phyloP scores from a whole-genome alignment of 2,797 vertebrate species.

The Enteromius trimaculatus region DNA sequence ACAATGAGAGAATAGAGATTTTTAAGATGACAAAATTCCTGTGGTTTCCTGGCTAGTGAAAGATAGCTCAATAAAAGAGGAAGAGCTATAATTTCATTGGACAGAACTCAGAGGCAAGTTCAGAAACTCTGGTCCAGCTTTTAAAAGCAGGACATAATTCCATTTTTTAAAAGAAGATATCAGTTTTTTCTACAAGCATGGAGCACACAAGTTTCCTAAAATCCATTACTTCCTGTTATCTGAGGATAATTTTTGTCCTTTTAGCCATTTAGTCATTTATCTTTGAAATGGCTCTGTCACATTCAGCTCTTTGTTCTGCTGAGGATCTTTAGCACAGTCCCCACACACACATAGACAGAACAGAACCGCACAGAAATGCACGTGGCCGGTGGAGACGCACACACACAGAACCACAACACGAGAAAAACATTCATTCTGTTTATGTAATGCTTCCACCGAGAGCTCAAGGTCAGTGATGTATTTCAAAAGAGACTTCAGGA shows the following conservation, averaged over 20 bases:
- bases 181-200: background rate
- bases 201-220: slow-evolving; percentile 7
- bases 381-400: background rate
- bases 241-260: slow-evolving; percentile 55
- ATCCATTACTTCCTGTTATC: slow-evolving; percentile 59
- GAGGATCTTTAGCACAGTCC: slow-evolving; percentile 5
- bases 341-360: background rate
- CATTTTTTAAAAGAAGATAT: slow-evolving; percentile 16
- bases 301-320: slow-evolving; percentile 3
- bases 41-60: slow-evolving; percentile 9
- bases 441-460: slow-evolving; percentile 5
- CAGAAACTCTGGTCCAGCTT: background rate
- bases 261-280: slow-evolving; percentile 55
- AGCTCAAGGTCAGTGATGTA: slow-evolving; percentile 30
- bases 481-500: slow-evolving; percentile 45
- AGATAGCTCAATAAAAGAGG: slow-evolving; percentile 23
- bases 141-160: slow-evolving; percentile 33
- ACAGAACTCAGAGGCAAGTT: slow-evolving; percentile 25
- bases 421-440: slow-evolving; percentile 13
- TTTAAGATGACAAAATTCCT: slow-evolving; percentile 24
- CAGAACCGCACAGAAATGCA: background rate
- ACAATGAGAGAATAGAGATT: slow-evolving; percentile 1
- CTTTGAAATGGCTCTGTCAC: slow-evolving; percentile 57
- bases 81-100: slow-evolving; percentile 10
- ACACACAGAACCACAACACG: background rate